These are phyloP conservation scores for Eupithecia abbreviata DNA, from an alignment of 2,888 invertebrate species.

Conservation along the genomic window DNA sequence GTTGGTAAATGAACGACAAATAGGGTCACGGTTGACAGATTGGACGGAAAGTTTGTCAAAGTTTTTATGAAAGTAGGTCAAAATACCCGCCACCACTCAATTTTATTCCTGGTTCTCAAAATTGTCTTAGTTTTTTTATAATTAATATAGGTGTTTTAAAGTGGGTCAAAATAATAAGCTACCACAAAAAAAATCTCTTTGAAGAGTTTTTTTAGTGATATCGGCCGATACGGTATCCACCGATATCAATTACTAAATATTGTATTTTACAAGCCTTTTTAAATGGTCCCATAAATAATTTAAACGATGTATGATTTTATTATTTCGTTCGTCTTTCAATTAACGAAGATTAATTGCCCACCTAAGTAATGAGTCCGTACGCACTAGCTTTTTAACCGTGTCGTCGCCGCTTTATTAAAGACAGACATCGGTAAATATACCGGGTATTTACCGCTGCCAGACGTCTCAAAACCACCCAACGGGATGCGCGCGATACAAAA, in stretches of 20 bases:
- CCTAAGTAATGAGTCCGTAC: not conserved
- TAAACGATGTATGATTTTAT: not conserved
- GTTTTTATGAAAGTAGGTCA: constrained; percentile 5
- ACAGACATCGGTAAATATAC: not conserved
- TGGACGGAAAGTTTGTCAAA: not conserved
- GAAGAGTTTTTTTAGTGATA: too few species aligned
- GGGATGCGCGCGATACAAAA: too few species aligned
- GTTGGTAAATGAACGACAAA: constrained; percentile 14
- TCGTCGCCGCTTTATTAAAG: not conserved
- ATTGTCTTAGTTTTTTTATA: not conserved
- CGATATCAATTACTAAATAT: not conserved
- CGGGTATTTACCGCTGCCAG: not conserved
- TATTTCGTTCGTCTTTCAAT: not conserved
- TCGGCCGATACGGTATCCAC: too few species aligned
- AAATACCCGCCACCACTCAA: not conserved
- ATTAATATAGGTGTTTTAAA: too few species aligned
- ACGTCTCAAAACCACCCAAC: not conserved
- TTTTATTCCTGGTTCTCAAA: not conserved
- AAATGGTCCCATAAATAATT: not conserved
- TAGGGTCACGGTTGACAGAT: not conserved
- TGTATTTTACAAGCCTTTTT: not conserved
- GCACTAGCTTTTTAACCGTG: not conserved
- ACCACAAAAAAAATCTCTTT: too few species aligned
- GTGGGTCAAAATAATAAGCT: too few species aligned
- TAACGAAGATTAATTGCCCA: not conserved